phyloP scores from a whole-genome alignment of 2,113 vertebrate species.

The Caracal caracal region DNA sequence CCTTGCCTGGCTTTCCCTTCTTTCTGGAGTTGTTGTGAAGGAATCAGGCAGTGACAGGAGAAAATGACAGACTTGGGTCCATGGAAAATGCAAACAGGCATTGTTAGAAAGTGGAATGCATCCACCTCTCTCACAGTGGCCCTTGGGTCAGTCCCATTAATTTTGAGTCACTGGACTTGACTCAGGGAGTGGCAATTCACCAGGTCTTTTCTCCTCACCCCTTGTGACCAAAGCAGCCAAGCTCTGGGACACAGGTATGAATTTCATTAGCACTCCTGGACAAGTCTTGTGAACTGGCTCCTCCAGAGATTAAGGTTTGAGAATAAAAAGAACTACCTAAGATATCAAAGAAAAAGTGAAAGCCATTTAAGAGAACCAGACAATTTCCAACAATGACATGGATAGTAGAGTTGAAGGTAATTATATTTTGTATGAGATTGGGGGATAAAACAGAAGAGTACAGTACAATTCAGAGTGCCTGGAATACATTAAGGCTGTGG shows the following conservation, averaged over 20 bases:
- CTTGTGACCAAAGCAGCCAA: background rate
- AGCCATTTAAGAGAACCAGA: slow-evolving; percentile 47
- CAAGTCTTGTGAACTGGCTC: background rate
- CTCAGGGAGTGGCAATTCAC: background rate
- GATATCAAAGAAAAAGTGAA: slow-evolving; percentile 38
- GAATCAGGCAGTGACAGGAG: background rate
- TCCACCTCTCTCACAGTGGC: background rate
- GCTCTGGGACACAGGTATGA: background rate
- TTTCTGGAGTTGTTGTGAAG: background rate
- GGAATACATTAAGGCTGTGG: slow-evolving; percentile 63
- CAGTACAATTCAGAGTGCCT: slow-evolving; percentile 53
- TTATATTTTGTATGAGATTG: slow-evolving; percentile 67
- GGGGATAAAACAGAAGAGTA: slow-evolving; percentile 1
- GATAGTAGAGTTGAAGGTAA: slow-evolving; percentile 34
- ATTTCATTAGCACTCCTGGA: background rate
- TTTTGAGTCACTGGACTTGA: background rate
- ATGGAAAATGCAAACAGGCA: background rate
- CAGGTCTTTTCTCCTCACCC: background rate
- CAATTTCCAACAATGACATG: slow-evolving; percentile 33
- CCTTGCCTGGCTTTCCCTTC: background rate
- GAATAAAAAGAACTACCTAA: background rate
- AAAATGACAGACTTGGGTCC: background rate
- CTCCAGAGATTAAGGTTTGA: background rate
- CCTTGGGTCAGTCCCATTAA: background rate
- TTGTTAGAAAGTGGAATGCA: background rate